Conservation (phyloP, 2,888 invertebrate species). For the Sicus ferrugineus region DNA sequence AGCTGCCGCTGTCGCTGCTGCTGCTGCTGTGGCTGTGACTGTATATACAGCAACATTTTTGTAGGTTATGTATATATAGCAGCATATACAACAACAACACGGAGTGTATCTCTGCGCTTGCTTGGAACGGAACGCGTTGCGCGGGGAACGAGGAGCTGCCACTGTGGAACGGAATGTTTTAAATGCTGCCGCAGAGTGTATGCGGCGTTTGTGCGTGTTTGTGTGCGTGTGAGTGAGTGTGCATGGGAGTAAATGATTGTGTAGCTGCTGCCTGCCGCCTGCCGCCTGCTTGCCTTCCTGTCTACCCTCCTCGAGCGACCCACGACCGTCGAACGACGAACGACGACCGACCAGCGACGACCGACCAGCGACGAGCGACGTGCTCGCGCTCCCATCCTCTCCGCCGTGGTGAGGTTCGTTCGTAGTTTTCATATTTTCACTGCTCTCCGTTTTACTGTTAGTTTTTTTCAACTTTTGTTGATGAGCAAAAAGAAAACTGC, state of each 20-base stretch:
- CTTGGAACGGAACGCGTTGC: constrained; percentile 13
- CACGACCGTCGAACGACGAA: neutral
- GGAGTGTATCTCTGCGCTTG: constrained; percentile 16
- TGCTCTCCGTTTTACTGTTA: constrained; percentile 37
- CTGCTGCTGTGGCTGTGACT: constrained; percentile 22
- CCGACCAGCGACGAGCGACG: too few species aligned
- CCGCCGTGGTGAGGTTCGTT: constrained; percentile 23
- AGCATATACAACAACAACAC: constrained; percentile 31
- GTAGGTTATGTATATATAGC: constrained; percentile 62
- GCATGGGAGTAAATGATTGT: constrained; percentile 39
- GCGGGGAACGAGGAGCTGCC: constrained; percentile 12
- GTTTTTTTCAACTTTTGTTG: constrained; percentile 41
- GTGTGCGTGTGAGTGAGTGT: constrained; percentile 37
- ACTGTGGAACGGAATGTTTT: constrained; percentile 34
- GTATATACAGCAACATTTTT: constrained; percentile 55
- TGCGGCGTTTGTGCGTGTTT: constrained; percentile 21
- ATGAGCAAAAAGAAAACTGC: constrained; percentile 43
- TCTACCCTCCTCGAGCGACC: neutral
- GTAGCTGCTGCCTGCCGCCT: constrained; percentile 29
- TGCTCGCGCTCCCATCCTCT: neutral
- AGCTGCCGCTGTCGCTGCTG: constrained; percentile 10
- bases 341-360: too few species aligned
- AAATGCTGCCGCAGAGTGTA: constrained; percentile 23
- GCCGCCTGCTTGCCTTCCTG: neutral
- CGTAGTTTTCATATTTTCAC: constrained; percentile 35